Evolutionary conservation across 2,113 vertebrate genomes (phyloP).

Genomic region (Indicator maculatus): DNA sequence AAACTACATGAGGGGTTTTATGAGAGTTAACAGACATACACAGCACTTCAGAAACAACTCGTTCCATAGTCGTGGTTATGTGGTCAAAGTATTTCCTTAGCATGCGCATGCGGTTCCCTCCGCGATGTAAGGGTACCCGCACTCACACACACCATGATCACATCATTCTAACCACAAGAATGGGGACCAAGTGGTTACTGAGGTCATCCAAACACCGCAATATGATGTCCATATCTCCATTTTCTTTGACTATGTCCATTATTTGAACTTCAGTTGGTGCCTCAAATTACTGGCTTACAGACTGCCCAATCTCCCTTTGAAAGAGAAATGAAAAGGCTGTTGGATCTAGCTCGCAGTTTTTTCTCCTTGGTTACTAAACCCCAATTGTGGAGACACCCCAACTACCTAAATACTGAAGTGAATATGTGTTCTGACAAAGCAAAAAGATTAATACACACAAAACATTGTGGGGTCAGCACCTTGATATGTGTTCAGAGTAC

Average conservation of each 20-base stretch:
- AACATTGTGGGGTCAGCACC: not conserved
- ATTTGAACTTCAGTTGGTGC: not conserved
- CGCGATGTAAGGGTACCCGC: not conserved
- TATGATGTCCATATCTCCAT: fast-evolving
- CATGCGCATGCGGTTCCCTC: not conserved
- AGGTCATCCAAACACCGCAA: slow-evolving; percentile 25
- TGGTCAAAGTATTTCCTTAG: slow-evolving; percentile 25
- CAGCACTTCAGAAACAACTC: slow-evolving; percentile 16
- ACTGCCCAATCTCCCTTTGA: not conserved
- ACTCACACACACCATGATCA: not conserved
- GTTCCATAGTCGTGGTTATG: slow-evolving; percentile 8
- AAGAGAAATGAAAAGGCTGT: not conserved
- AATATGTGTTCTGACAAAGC: not conserved
- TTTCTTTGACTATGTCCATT: not conserved
- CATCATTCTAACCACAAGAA: slow-evolving; percentile 29
- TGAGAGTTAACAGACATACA: not conserved
- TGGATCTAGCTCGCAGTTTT: not conserved
- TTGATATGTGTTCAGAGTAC: not conserved
- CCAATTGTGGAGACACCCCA: not conserved
- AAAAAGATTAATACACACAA: not conserved
- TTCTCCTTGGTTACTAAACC: not conserved
- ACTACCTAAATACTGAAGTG: not conserved
- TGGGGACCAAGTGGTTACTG: not conserved
- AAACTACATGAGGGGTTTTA: not conserved
- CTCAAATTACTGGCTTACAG: not conserved